Conservation (phyloP, 2,797 vertebrate genomes). For the Gallirallus australis region DNA sequence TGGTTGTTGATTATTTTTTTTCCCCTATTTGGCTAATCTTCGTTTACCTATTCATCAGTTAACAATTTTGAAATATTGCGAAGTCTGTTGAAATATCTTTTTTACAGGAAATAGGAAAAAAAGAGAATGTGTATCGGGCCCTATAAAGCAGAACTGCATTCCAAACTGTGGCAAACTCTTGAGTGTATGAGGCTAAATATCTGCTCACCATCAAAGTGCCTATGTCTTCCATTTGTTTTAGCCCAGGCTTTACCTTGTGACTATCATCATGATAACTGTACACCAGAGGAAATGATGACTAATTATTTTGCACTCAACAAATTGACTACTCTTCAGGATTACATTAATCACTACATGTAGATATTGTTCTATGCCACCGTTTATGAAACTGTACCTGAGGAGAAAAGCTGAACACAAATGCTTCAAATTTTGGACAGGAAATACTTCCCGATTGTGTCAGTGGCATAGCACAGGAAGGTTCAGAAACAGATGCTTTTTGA, state of each 20-base stretch:
- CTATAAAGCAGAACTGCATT: not conserved
- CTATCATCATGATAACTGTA: not conserved
- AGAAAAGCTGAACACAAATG: not conserved
- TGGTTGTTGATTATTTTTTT: not conserved
- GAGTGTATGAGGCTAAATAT: not conserved
- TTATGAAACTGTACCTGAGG: not conserved
- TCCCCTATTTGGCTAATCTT: not conserved
- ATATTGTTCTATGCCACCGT: not conserved
- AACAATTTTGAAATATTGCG: not conserved
- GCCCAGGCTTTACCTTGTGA: not conserved
- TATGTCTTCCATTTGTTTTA: not conserved
- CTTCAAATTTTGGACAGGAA: not conserved
- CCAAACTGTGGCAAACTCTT: not conserved
- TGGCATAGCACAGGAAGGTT: not conserved
- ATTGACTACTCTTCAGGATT: not conserved
- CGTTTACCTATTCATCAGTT: not conserved
- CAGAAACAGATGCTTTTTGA: not conserved
- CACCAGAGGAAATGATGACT: not conserved
- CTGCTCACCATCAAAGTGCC: not conserved
- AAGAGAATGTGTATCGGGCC: not conserved
- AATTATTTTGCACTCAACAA: not conserved
- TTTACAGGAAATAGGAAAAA: not conserved
- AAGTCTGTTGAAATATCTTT: not conserved
- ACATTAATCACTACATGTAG: not conserved
- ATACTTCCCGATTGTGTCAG: not conserved